Conservation (phyloP, 2,888 invertebrate species). For the Cryptocheilus praepositus region DNA sequence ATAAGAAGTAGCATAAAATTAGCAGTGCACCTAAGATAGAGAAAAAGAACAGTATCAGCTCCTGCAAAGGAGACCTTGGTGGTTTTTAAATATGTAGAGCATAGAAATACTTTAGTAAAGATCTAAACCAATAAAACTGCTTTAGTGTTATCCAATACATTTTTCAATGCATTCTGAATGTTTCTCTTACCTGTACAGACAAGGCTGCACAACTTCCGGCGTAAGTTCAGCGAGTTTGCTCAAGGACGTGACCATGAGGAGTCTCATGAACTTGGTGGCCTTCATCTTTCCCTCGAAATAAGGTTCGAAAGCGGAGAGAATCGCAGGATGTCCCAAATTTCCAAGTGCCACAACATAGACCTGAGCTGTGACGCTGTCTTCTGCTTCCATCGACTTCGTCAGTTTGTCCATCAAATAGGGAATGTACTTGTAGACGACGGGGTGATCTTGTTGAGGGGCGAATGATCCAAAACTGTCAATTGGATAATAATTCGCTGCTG, state of each 20-base stretch:
- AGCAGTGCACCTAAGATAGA: too few species aligned
- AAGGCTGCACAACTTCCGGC: constrained; percentile 77
- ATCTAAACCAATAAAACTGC: too few species aligned
- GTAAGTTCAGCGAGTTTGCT: constrained; percentile 76
- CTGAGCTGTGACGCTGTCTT: constrained; percentile 78
- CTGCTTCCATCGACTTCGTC: constrained; percentile 76
- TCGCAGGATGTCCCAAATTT: constrained; percentile 79
- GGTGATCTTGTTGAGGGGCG: constrained; percentile 76
- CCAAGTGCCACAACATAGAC: constrained; percentile 82
- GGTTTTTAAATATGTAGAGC: too few species aligned
- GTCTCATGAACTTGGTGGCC: constrained; percentile 80
- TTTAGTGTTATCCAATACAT: too few species aligned
- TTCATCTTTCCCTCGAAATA: constrained; percentile 81
- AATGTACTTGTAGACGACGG: constrained; percentile 78
- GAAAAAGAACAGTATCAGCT: too few species aligned
- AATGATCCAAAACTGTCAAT: constrained; percentile 81
- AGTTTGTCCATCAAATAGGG: constrained; percentile 79
- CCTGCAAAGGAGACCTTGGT: too few species aligned
- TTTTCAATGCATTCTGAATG: too few species aligned
- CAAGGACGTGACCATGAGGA: constrained; percentile 79
- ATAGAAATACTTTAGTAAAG: too few species aligned
- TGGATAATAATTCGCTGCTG: constrained; percentile 80
- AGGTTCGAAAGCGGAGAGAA: constrained; percentile 80
- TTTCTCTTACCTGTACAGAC: constrained; percentile 74
- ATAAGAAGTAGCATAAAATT: too few species aligned